Conservation (phyloP, 2,888 invertebrate genomes). For the Xestia sexstrigata region DNA sequence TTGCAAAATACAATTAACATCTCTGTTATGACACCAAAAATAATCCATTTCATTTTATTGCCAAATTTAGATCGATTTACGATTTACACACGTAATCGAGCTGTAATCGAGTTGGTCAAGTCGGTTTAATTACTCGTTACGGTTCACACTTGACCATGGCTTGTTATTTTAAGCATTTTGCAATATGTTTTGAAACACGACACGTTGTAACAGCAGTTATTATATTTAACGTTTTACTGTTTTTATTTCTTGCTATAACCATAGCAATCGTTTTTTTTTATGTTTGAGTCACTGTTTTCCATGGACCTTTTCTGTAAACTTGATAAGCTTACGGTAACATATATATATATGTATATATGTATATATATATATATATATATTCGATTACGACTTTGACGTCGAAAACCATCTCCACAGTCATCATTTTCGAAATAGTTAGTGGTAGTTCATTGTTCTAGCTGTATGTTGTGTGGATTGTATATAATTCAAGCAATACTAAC, state of each 20-base stretch:
- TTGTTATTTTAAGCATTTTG: constrained; percentile 55
- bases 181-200: constrained; percentile 59
- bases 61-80: constrained; percentile 69
- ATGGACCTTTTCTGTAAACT: not conserved
- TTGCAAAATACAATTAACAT: constrained; percentile 31
- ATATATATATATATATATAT: no score
- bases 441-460: not conserved
- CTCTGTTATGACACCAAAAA: constrained; percentile 30
- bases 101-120: constrained; percentile 72
- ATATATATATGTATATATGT: no score
- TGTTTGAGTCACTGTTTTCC: constrained; percentile 17
- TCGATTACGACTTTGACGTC: not conserved
- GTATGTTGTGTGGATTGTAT: not conserved
- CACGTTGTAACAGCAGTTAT: constrained; percentile 41
- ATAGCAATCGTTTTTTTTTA: constrained; percentile 10
- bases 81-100: constrained; percentile 71
- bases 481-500: not conserved
- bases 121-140: constrained; percentile 69
- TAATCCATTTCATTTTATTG: constrained; percentile 56
- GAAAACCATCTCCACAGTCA: not conserved
- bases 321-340: no score
- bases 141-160: constrained; percentile 60
- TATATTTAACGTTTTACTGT: constrained; percentile 19
- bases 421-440: not conserved
- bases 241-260: constrained; percentile 42